Base-by-base conservation (phyloP, 92 coral and sea anemone genomes). In the Actinostola sp. region DNA sequence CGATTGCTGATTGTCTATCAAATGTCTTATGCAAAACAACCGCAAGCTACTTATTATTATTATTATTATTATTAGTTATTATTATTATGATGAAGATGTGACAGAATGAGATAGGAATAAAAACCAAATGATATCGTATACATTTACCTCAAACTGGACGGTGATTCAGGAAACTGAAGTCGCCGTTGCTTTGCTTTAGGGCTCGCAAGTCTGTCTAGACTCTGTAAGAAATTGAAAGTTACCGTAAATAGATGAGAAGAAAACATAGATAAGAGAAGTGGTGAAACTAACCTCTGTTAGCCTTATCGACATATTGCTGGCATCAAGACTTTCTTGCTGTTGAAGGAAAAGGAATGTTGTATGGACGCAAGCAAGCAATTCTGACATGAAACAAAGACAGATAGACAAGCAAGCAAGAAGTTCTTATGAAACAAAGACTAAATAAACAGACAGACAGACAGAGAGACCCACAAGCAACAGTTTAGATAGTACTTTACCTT, bases 261-360 rank as follows among this genome's bases (percentile, higher is more conserved):
- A 11, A 11, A 36, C 11, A 36, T 36, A 49, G 34, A 17, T 10
- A 34, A 38, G 11, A n/a, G 41, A 38, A 19, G 17, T 0, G 39
- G 55, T 5, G 7, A n/a, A 34, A 77, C 56, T 65, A 49, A 93
- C 98, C 87, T 94, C 98, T 16, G 86, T 76, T 50, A 94, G 77
- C 48, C 90, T 82, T 36, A 97, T 78, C 21, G 98, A 94, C 83
- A 94, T 72, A 67, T 66, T 85, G 20, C 94, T 83, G 62, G 97
- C 98, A 74, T 94, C 98, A 8, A 88, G 80, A 30, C 88, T 86
- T 24, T 94, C 97, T 88, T 94, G 97, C 98, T 94, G 81, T 64
- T 49, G 58, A 58, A 66, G 0, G 43, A 42, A 30, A 66, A 35
- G 24, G 15, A 32, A 38, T n/a, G 48, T 36, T 4, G 11, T 4